These are phyloP conservation scores for Hypercompe scribonia DNA, from an alignment of 2,888 invertebrate genomes.

Conservation along the genomic window DNA sequence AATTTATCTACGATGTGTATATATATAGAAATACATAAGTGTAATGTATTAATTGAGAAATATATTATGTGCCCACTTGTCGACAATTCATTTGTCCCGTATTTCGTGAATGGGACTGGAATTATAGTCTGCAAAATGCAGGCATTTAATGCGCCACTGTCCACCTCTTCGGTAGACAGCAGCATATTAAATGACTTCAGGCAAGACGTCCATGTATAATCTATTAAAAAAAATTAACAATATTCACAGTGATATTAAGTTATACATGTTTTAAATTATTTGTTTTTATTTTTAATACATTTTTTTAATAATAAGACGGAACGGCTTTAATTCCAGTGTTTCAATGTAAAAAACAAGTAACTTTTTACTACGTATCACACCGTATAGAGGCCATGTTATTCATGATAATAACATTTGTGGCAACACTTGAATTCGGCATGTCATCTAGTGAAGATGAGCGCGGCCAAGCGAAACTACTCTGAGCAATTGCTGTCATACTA, in stretches of 20 bases:
- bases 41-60: neutral
- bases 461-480: neutral
- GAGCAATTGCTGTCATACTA: neutral
- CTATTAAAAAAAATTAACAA: neutral
- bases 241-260: slow-evolving; percentile 2
- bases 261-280: neutral
- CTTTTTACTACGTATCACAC: neutral
- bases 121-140: neutral
- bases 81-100: too few relatives aligned
- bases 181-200: too few relatives aligned
- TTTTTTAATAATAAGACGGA: neutral
- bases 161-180: too few relatives aligned
- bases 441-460: neutral
- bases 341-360: neutral
- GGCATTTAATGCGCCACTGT: neutral
- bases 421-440: neutral
- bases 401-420: neutral
- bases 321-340: neutral
- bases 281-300: neutral
- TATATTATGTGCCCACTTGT: neutral
- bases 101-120: too few relatives aligned
- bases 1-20: neutral
- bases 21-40: neutral
- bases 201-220: neutral
- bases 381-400: neutral